phyloP scores from a whole-genome alignment of 1,140 invertebrate species.

The Achroia grisella region DNA sequence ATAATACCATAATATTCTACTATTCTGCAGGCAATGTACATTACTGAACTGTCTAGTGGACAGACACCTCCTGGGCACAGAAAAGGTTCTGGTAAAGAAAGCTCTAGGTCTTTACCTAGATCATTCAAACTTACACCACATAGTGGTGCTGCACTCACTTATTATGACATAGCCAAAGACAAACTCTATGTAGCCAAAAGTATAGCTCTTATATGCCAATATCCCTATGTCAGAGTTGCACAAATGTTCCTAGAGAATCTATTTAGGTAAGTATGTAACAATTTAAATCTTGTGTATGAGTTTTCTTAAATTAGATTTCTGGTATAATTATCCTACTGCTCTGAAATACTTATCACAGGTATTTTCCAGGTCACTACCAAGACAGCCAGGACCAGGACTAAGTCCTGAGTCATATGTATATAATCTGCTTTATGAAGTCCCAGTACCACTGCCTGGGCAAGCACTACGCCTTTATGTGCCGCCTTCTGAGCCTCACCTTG shows the following conservation, averaged over 20 bases:
- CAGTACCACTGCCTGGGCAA: conserved; percentile 89
- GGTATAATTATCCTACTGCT: too few relatives aligned
- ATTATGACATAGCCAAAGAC: conserved; percentile 95
- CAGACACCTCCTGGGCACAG: conserved; percentile 78
- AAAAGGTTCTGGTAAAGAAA: conserved; percentile 75
- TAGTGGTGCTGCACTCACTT: conserved; percentile 83
- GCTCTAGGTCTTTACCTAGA: conserved; percentile 86
- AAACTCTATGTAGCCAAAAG: conserved; percentile 96
- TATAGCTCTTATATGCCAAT: conserved; percentile 92
- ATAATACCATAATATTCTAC: conserved; percentile 5
- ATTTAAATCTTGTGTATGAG: too few relatives aligned
- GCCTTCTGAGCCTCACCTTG: conserved; percentile 81
- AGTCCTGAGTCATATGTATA: conserved; percentile 95
- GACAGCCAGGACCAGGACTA: conserved; percentile 80
- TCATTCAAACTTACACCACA: conserved; percentile 91
- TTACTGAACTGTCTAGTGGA: conserved; percentile 89
- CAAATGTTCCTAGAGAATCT: conserved; percentile 90
- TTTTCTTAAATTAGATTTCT: too few relatives aligned
- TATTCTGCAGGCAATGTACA: conserved; percentile 86
- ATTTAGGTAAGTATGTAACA: conserved; percentile 85
- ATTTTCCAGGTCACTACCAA: conserved; percentile 80
- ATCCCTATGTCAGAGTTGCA: conserved; percentile 91
- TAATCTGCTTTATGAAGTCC: conserved; percentile 95
- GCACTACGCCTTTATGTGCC: conserved; percentile 89
- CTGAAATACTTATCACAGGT: too few relatives aligned